Conservation (phyloP, 2,797 vertebrate genomes). For the Oryzias dopingdopingensis region DNA sequence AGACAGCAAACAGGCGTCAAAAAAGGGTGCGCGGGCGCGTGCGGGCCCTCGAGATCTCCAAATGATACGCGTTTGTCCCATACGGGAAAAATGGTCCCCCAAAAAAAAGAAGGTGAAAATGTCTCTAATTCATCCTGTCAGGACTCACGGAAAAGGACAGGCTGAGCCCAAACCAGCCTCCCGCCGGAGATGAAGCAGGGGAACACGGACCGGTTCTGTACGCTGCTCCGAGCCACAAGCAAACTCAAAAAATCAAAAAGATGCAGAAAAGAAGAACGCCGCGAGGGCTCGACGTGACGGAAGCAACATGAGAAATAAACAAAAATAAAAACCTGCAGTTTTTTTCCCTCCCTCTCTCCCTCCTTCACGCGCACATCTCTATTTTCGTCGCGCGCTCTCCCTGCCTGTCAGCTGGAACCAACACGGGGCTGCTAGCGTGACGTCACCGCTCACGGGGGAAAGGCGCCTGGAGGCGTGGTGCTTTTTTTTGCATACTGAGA, state of each 20-base stretch:
- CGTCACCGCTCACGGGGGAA: conserved; percentile 80
- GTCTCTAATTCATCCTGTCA: conserved; percentile 60
- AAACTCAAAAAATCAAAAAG: no score
- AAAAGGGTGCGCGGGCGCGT: conserved; percentile 37
- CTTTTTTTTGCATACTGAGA: conserved; percentile 59
- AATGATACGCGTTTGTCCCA: conserved; percentile 44
- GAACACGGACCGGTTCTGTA: neutral
- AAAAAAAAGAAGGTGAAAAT: conserved; percentile 11
- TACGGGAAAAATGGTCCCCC: conserved; percentile 18
- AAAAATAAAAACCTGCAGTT: conserved; percentile 44
- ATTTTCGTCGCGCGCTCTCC: conserved; percentile 52
- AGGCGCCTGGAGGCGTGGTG: conserved; percentile 63
- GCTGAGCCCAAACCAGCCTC: no score
- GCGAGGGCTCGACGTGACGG: neutral
- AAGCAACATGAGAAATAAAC: neutral
- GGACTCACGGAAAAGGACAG: neutral
- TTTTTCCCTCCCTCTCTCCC: conserved; percentile 30
- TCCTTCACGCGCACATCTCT: conserved; percentile 40
- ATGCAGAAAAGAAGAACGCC: no score
- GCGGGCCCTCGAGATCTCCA: conserved; percentile 39
- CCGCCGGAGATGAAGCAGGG: neutral
- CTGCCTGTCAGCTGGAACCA: conserved; percentile 83
- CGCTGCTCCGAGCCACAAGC: no score
- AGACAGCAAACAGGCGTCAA: conserved; percentile 43
- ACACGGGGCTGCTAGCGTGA: conserved; percentile 80